Evolutionary conservation across 2,888 invertebrate species (phyloP).

Genomic region (Venustoraphidia nigricollis): DNA sequence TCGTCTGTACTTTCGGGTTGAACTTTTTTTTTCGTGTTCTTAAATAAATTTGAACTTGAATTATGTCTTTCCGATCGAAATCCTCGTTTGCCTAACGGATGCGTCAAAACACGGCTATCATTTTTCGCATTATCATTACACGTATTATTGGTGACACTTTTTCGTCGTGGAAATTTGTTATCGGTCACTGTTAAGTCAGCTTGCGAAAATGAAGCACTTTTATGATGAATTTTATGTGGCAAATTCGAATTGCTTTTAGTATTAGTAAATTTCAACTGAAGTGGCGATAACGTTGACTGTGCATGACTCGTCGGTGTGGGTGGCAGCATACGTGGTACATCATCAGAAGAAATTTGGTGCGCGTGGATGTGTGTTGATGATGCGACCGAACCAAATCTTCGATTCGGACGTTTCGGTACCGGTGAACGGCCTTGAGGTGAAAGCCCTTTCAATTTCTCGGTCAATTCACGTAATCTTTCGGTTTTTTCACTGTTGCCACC

Average conservation of each 20-base stretch:
- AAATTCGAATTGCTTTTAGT: slow-evolving; percentile 5
- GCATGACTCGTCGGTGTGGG: slow-evolving; percentile 35
- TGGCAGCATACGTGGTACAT: slow-evolving; percentile 26
- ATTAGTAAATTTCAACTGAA: slow-evolving; percentile 12
- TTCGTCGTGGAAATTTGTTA: slow-evolving; percentile 33
- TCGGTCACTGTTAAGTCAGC: slow-evolving; percentile 58
- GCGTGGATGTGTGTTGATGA: not conserved
- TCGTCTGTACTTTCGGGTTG: no score
- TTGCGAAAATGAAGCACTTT: slow-evolving; percentile 79
- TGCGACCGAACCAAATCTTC: slow-evolving; percentile 12
- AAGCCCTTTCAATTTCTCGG: slow-evolving; percentile 55
- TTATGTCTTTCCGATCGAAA: not conserved
- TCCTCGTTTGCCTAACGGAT: slow-evolving; percentile 2
- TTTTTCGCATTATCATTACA: not conserved
- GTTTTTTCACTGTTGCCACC: slow-evolving; percentile 41
- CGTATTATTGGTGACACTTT: slow-evolving; percentile 12
- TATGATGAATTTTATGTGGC: slow-evolving; percentile 49
- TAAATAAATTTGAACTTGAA: no score
- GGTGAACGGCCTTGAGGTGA: slow-evolving; percentile 16
- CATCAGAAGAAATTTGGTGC: not conserved
- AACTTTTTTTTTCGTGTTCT: no score
- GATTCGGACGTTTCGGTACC: slow-evolving; percentile 21
- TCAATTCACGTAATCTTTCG: slow-evolving; percentile 56
- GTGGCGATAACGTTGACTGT: slow-evolving; percentile 21
- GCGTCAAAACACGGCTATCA: not conserved